phyloP scores from a whole-genome alignment of 2,888 invertebrate genomes.

The Drosophila rellima region DNA sequence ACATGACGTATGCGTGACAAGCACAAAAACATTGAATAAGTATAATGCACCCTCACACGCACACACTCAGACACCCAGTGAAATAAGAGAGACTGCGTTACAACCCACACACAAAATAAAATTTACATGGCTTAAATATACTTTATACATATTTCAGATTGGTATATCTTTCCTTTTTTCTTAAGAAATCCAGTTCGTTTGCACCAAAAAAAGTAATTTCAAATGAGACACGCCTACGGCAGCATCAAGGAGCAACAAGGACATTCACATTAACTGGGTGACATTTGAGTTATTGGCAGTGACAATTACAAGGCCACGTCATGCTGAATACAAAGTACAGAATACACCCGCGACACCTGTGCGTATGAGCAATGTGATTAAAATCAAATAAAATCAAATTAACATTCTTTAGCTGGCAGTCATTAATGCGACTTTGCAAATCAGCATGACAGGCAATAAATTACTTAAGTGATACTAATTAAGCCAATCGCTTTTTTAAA shows the following conservation, averaged over 20 bases:
- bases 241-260: conserved; percentile 1
- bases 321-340: neutral
- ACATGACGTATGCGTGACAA: conserved; percentile 65
- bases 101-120: conserved; percentile 10
- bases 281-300: conserved; percentile 66
- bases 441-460: conserved; percentile 32
- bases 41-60: neutral
- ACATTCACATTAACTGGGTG: conserved; percentile 23
- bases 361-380: conserved; percentile 62
- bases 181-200: conserved; percentile 22
- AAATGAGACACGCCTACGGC: conserved; percentile 22
- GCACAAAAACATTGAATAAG: conserved; percentile 36
- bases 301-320: conserved; percentile 45
- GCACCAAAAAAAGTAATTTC: conserved; percentile 30
- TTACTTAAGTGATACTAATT: conserved; percentile 20
- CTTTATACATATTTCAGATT: conserved; percentile 18
- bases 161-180: conserved; percentile 2
- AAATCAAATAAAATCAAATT: conserved; percentile 9
- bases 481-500: conserved; percentile 1
- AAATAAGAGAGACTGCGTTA: conserved; percentile 1
- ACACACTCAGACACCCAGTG: neutral
- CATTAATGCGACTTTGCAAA: conserved; percentile 19
- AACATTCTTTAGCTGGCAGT: conserved; percentile 14
- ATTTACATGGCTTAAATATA: conserved; percentile 34
- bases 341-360: conserved; percentile 34